A percentile compares a stretch with the other conserved stretches of the same genome.
phyloP scores from a whole-genome alignment of 2,888 invertebrate species.

The Lepidochrysops patricia region DNA sequence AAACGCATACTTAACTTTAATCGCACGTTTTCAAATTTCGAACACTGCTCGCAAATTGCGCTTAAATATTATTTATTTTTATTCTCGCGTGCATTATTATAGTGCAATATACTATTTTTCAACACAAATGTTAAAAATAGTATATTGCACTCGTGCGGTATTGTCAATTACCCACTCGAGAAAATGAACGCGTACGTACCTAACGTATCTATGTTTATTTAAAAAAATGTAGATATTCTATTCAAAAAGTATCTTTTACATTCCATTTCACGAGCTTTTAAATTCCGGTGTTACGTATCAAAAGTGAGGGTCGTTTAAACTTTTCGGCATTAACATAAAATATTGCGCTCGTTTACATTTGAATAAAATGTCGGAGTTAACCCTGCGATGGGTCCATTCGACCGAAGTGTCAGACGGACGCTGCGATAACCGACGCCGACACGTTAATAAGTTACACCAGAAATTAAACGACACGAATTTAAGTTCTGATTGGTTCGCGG shows the following conservation, averaged over 20 bases:
- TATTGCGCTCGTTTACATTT: constrained; percentile 12
- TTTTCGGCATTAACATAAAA: constrained; percentile 11
- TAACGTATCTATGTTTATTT: no score
- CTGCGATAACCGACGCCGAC: constrained; percentile 43
- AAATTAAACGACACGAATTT: constrained; percentile 24
- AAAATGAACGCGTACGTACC: no score
- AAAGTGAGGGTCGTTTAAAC: constrained; percentile 28
- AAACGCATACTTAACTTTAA: no score
- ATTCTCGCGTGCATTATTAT: no score
- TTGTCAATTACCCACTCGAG: no score
- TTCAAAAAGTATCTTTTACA: not conserved
- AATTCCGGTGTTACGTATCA: constrained; percentile 1
- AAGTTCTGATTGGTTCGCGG: constrained; percentile 12
- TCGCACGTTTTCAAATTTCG: no score
- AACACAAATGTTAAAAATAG: no score
- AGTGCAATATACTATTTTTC: no score
- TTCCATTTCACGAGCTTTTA: not conserved
- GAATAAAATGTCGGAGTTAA: constrained; percentile 19
- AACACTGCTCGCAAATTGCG: no score
- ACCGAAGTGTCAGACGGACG: constrained; percentile 51
- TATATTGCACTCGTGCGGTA: no score
- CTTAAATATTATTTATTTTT: no score
- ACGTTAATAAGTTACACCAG: constrained; percentile 36
- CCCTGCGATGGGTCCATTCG: constrained; percentile 42
- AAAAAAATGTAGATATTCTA: no score